Conservation (phyloP, 1,140 invertebrate genomes). For the Hydropsyche tenuis region DNA sequence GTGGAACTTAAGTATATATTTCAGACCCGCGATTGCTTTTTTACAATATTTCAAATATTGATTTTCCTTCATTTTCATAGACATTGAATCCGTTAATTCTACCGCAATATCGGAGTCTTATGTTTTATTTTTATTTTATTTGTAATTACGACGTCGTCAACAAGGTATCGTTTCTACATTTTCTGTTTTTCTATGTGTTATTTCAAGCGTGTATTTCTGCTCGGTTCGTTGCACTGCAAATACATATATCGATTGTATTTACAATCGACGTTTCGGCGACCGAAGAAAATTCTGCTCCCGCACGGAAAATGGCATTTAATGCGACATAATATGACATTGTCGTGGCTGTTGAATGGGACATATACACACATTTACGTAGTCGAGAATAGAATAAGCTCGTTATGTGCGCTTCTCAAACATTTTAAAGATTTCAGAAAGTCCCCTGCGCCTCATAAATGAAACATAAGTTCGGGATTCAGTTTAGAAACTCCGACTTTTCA, state of each 20-base stretch:
- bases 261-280: background rate
- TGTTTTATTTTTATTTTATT: background rate
- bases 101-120: background rate
- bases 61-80: too few relatives aligned
- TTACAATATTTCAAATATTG: too few relatives aligned
- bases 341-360: too few relatives aligned
- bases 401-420: too few relatives aligned
- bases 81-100: too few relatives aligned
- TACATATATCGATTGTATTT: background rate
- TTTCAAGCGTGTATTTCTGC: slow-evolving; percentile 7
- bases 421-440: too few relatives aligned
- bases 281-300: too few relatives aligned
- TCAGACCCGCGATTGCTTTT: slow-evolving; percentile 45
- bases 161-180: background rate
- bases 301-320: background rate
- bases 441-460: too few relatives aligned
- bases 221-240: slow-evolving; percentile 11
- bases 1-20: slow-evolving; percentile 8
- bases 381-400: too few relatives aligned
- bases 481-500: too few relatives aligned
- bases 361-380: too few relatives aligned
- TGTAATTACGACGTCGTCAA: background rate
- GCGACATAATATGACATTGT: background rate
- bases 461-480: too few relatives aligned
- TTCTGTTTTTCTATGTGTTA: slow-evolving; percentile 15